Conservation (phyloP, 2,113 vertebrate species). For the Trinectes maculatus region DNA sequence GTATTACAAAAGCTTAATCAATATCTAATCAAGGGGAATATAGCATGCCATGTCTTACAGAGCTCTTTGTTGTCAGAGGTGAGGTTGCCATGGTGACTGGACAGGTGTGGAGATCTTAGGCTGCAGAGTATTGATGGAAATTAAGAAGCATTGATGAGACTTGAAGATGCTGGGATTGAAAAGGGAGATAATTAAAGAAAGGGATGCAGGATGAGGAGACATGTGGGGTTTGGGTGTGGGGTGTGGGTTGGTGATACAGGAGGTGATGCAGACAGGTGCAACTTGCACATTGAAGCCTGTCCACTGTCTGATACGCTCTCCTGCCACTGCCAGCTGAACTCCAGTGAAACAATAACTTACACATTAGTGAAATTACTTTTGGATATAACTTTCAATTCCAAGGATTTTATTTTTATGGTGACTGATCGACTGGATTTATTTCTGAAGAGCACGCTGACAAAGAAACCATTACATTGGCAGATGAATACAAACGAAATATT, state of each 20-base stretch:
- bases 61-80: conserved; percentile 83
- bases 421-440: neutral
- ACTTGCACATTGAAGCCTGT: conserved; percentile 22
- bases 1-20: conserved; percentile 87
- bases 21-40: conserved; percentile 86
- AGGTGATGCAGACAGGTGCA: conserved; percentile 59
- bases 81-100: conserved; percentile 79
- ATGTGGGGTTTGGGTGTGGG: conserved; percentile 54
- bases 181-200: conserved; percentile 77
- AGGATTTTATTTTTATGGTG: neutral
- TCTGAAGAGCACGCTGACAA: neutral
- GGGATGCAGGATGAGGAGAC: conserved; percentile 45
- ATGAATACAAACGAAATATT: neutral
- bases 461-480: conserved; percentile 7
- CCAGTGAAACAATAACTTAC: neutral
- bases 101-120: conserved; percentile 77
- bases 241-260: conserved; percentile 45
- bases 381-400: neutral
- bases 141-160: conserved; percentile 81
- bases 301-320: conserved; percentile 5
- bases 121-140: conserved; percentile 80
- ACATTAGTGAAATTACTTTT: neutral
- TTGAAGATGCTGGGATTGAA: conserved; percentile 75
- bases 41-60: conserved; percentile 78
- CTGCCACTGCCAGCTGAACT: neutral